phyloP scores from a whole-genome alignment of 35 echinoderm and acorn worm species.

The Holothuria glaberrima region DNA sequence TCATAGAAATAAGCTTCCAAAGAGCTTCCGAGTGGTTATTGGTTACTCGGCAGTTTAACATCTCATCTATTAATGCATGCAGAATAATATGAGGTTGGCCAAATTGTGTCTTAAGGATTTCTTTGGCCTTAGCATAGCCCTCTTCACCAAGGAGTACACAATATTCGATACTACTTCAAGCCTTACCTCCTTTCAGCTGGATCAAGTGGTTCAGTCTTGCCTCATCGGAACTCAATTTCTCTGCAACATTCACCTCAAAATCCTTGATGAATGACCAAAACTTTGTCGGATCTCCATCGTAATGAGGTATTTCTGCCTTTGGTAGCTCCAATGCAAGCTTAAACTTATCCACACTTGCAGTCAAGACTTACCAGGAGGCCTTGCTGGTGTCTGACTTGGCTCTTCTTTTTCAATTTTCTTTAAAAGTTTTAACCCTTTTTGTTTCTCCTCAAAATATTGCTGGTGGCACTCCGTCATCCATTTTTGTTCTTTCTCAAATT shows the following conservation, averaged over 20 bases:
- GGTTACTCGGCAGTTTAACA: constrained; percentile 37
- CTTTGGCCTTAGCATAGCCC: constrained; percentile 25
- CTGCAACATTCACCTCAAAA: constrained; percentile 45
- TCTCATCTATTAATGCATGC: constrained; percentile 59
- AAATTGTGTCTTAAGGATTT: constrained; percentile 52
- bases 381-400: too few species aligned
- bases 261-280: constrained; percentile 17
- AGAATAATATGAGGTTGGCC: constrained; percentile 46
- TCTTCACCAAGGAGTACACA: constrained; percentile 34
- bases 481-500: constrained; percentile 20
- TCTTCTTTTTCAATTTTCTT: not conserved
- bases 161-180: constrained; percentile 37
- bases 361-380: too few species aligned
- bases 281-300: constrained; percentile 4
- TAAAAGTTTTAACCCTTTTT: not conserved
- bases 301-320: not conserved
- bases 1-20: constrained; percentile 39
- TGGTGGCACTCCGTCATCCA: constrained; percentile 9
- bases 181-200: constrained; percentile 58
- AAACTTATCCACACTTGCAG: too few species aligned
- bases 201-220: constrained; percentile 6
- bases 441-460: not conserved
- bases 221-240: constrained; percentile 20
- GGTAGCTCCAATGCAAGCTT: constrained; percentile 6
- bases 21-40: constrained; percentile 10